A percentile compares a stretch with the other conserved stretches of the same genome.
These are phyloP conservation scores for Tenebrosternarchus preto DNA, from an alignment of 2,113 vertebrate species.

Conservation along the genomic window DNA sequence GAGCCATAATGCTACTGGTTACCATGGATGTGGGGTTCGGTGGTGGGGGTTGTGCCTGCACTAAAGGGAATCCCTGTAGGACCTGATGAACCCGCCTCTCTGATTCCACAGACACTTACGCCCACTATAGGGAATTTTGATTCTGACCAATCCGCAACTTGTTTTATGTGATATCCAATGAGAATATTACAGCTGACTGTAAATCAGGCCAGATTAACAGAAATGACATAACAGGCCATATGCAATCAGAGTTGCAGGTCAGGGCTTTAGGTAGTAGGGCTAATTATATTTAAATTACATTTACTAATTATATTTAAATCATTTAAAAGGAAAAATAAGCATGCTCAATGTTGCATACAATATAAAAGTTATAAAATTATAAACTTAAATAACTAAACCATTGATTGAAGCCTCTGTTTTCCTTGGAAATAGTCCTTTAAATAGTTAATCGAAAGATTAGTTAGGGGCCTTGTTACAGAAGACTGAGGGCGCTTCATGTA, in stretches of 20 bases:
- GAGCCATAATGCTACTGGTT: slow-evolving; percentile 35
- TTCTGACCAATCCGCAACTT: slow-evolving; percentile 43
- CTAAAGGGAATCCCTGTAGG: slow-evolving; percentile 43
- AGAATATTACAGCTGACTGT: slow-evolving; percentile 1
- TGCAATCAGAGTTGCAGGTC: slow-evolving; percentile 39
- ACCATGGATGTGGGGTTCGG: slow-evolving; percentile 35
- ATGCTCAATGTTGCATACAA: slow-evolving; percentile 7
- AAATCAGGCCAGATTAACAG: background rate
- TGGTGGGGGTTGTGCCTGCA: slow-evolving; percentile 4
- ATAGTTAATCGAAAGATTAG: slow-evolving; percentile 18
- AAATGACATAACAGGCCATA: slow-evolving; percentile 17
- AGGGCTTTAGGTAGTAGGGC: background rate
- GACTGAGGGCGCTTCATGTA: background rate
- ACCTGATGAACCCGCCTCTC: slow-evolving; percentile 32
- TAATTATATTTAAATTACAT: too few species aligned
- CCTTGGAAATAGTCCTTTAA: slow-evolving; percentile 63
- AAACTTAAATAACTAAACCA: background rate
- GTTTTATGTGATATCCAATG: background rate
- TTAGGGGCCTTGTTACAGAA: background rate
- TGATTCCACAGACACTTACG: slow-evolving; percentile 40
- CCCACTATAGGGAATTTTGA: slow-evolving; percentile 48
- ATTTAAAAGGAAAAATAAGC: background rate
- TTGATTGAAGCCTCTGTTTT: slow-evolving; percentile 52
- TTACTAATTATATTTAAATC: background rate
- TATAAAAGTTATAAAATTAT: background rate